phyloP scores from a whole-genome alignment of 2,888 invertebrate genomes.

The Tridacna crocea region DNA sequence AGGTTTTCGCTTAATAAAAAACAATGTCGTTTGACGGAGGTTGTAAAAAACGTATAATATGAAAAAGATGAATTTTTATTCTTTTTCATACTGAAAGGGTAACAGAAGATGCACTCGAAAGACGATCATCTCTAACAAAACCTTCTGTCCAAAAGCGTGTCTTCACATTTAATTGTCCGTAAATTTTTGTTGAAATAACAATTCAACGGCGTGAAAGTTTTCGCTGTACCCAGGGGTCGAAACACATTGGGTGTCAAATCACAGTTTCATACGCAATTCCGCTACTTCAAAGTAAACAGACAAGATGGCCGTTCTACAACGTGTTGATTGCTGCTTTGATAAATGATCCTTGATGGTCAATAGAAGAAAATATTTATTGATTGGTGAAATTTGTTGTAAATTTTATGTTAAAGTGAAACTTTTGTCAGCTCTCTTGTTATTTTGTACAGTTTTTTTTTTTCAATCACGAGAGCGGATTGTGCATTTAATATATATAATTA shows the following conservation, averaged over 20 bases:
- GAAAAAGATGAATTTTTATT: too few species aligned
- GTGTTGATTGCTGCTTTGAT: slow-evolving; percentile 23
- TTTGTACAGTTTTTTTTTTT: not conserved
- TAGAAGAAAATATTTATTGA: not conserved
- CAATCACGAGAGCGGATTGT: not conserved
- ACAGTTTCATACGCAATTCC: slow-evolving; percentile 12
- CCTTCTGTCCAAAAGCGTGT: too few species aligned
- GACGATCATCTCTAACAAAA: too few species aligned
- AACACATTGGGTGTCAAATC: slow-evolving; percentile 21
- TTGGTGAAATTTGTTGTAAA: not conserved
- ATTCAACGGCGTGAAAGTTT: slow-evolving; percentile 20
- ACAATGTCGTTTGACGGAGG: too few species aligned
- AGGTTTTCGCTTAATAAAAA: too few species aligned
- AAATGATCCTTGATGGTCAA: slow-evolving; percentile 9
- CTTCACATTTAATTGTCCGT: not conserved
- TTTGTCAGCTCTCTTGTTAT: not conserved
- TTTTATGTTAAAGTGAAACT: too few species aligned
- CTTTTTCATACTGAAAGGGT: too few species aligned
- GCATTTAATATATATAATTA: not conserved
- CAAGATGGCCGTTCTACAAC: not conserved
- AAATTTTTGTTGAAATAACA: not conserved
- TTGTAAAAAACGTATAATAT: too few species aligned
- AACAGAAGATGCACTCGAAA: too few species aligned
- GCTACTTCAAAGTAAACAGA: slow-evolving; percentile 23
- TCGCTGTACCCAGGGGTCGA: slow-evolving; percentile 8